Conservation (phyloP, 92 coral and sea anemone genomes). For the Bergia sp. region DNA sequence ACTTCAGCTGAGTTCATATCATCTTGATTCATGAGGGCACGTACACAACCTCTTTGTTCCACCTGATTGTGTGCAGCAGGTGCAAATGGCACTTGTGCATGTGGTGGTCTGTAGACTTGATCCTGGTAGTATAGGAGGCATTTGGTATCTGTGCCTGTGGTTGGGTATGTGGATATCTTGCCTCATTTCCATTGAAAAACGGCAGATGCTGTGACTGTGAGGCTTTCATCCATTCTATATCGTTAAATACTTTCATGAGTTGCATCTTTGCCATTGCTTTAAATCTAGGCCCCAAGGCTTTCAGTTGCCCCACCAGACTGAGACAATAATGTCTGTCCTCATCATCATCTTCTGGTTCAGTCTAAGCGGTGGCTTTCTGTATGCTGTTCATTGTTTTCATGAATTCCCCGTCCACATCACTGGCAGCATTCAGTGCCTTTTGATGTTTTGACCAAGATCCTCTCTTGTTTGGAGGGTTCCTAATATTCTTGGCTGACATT, state of each 20-base stretch:
- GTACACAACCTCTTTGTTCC: conserved; percentile 13
- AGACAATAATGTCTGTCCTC: conserved; percentile 25
- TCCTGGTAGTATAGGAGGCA: not conserved
- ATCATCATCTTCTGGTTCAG: not conserved
- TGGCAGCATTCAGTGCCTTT: no score
- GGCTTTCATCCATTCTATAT: conserved; percentile 29
- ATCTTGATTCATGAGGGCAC: not conserved
- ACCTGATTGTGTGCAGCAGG: not conserved
- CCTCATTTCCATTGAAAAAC: conserved; percentile 8
- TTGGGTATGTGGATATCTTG: conserved; percentile 7
- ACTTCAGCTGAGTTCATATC: no score
- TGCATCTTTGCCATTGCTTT: conserved; percentile 38
- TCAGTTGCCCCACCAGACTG: conserved; percentile 34
- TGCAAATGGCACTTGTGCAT: not conserved
- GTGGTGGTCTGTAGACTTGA: not conserved
- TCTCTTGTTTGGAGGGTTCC: no score
- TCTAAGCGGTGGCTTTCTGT: no score
- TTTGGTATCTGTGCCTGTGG: not conserved
- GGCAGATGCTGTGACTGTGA: conserved; percentile 2
- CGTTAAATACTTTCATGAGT: conserved; percentile 41
- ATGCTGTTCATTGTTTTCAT: no score
- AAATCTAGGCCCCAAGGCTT: conserved; percentile 4
- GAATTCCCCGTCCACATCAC: no score
- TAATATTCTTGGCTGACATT: no score
- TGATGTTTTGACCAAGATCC: no score